These are phyloP conservation scores for Eupristina koningsbergeri DNA, from an alignment of 1,140 invertebrate species.

Conservation along the genomic window DNA sequence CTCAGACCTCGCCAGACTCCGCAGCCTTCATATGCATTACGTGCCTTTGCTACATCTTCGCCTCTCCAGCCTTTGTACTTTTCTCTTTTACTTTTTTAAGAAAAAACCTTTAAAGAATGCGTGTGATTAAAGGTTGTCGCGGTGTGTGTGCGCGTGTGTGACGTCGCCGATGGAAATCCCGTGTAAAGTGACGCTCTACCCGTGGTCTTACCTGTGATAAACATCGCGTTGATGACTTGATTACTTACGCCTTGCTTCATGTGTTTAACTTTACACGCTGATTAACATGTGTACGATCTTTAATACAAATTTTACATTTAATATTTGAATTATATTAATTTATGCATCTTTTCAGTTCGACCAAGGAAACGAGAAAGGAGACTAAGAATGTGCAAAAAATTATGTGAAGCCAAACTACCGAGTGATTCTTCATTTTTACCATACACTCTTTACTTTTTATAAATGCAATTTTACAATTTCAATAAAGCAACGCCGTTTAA, in stretches of 20 bases:
- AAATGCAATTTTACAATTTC: no score
- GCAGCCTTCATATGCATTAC: neutral
- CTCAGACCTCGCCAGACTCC: no score
- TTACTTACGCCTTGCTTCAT: neutral
- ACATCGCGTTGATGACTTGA: slow-evolving; percentile 29
- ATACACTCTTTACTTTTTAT: no score
- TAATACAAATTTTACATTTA: neutral
- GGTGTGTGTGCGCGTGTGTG: slow-evolving; percentile 6
- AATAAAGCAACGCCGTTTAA: no score
- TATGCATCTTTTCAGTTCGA: neutral
- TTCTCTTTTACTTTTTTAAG: slow-evolving; percentile 12
- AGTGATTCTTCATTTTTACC: no score
- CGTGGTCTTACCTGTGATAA: slow-evolving; percentile 14
- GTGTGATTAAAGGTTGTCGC: slow-evolving; percentile 24
- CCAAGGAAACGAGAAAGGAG: neutral
- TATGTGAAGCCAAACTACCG: no score
- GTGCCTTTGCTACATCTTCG: neutral
- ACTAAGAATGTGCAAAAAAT: neutral
- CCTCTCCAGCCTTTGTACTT: neutral
- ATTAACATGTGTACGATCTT: neutral
- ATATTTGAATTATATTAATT: neutral
- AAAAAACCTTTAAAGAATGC: slow-evolving; percentile 5
- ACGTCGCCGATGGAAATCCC: neutral
- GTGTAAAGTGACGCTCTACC: slow-evolving; percentile 28
- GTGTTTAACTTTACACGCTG: slow-evolving; percentile 1